Evolutionary conservation across 1,140 invertebrate genomes (phyloP).

Genomic region (Brachionus koreanus): DNA sequence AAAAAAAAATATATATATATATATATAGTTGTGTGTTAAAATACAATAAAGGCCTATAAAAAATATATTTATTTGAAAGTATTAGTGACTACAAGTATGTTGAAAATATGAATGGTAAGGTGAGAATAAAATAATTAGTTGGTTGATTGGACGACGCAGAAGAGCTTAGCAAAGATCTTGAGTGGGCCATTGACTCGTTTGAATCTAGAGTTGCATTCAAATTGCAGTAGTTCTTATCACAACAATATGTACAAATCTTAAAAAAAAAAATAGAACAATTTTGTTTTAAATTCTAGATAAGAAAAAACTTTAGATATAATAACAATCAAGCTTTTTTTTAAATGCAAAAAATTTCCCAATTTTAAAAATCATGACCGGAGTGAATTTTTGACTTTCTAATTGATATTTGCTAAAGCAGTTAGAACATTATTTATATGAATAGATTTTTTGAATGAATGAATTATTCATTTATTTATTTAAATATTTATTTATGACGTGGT

Average conservation of each 20-base stretch:
- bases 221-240: conserved; percentile 34
- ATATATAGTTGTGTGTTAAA: too few relatives aligned
- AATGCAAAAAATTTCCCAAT: too few relatives aligned
- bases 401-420: too few relatives aligned
- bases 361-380: too few relatives aligned
- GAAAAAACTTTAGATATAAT: not conserved
- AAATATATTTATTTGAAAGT: not conserved
- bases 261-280: conserved; percentile 6
- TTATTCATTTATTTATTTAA: too few relatives aligned
- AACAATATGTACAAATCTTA: conserved; percentile 43
- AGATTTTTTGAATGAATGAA: too few relatives aligned
- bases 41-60: not conserved
- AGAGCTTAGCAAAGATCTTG: not conserved
- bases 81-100: not conserved
- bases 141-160: not conserved
- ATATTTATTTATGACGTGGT: too few relatives aligned
- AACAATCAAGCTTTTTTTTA: too few relatives aligned
- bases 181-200: not conserved
- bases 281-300: not conserved
- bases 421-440: too few relatives aligned
- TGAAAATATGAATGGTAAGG: not conserved
- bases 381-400: too few relatives aligned
- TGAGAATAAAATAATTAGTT: not conserved
- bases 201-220: not conserved
- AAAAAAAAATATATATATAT: not conserved